Percentiles rank a stretch among this genome's conserved stretches.
These are phyloP conservation scores for Theropithecus gelada DNA, from an alignment of 2,113 vertebrate species.

Conservation along the genomic window DNA sequence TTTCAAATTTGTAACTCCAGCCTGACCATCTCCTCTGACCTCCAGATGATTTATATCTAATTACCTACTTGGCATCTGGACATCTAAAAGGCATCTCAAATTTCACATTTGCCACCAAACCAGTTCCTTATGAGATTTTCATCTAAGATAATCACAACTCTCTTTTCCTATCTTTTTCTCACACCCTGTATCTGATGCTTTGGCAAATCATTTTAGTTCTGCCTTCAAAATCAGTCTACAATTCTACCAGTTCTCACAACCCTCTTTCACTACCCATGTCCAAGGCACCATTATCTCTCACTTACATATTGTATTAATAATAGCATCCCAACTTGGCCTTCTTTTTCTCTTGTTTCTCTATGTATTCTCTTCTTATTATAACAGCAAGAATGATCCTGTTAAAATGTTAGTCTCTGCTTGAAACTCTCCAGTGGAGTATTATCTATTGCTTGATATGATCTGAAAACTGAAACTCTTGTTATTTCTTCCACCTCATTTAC, in stretches of 20 bases:
- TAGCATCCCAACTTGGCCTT: not conserved
- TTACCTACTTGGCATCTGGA: not conserved
- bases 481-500: not conserved
- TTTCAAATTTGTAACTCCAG: not conserved
- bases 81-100: not conserved
- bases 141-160: not conserved
- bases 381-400: not conserved
- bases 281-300: not conserved
- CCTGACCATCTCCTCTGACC: not conserved
- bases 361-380: not conserved
- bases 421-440: not conserved
- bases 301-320: not conserved
- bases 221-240: not conserved
- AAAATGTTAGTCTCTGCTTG: not conserved
- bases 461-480: not conserved
- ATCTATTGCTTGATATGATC: not conserved
- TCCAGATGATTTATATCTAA: not conserved
- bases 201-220: not conserved
- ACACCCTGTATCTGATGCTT: not conserved
- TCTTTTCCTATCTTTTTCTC: not conserved
- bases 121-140: not conserved
- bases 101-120: not conserved
- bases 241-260: not conserved
- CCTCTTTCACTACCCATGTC: not conserved
- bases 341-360: not conserved